Conservation (phyloP, 2,113 vertebrate genomes). For the Pachypanchax playfairii region DNA sequence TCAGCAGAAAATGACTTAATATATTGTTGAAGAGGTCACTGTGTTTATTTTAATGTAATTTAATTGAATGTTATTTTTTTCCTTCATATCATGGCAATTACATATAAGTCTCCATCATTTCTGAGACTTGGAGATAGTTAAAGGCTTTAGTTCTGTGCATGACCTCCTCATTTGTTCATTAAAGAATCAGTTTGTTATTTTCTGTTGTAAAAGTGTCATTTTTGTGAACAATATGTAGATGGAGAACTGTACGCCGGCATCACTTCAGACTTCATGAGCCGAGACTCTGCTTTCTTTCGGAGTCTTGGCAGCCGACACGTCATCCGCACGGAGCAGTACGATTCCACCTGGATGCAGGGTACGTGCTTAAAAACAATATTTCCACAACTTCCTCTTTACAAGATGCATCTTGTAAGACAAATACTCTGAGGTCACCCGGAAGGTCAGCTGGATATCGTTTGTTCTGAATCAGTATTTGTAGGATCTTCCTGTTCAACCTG, state of each 20-base stretch:
- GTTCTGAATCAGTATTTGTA: slow-evolving; percentile 29
- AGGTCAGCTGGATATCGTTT: slow-evolving; percentile 1
- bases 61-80: neutral
- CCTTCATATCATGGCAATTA: neutral
- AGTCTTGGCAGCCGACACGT: slow-evolving; percentile 79
- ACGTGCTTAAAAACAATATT: slow-evolving; percentile 1
- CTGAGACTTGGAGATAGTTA: neutral
- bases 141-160: no score
- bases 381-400: neutral
- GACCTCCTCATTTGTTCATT: no score
- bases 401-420: slow-evolving; percentile 26
- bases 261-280: slow-evolving; percentile 84
- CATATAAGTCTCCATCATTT: neutral
- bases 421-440: slow-evolving; percentile 15
- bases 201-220: neutral
- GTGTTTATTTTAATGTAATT: neutral
- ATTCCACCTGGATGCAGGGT: slow-evolving; percentile 84
- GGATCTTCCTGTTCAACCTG: slow-evolving; percentile 1
- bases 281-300: slow-evolving; percentile 83
- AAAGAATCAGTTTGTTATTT: neutral
- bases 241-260: slow-evolving; percentile 84
- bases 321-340: slow-evolving; percentile 84
- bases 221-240: slow-evolving; percentile 59
- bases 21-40: neutral
- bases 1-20: neutral